These are phyloP conservation scores for Crocodylus rhombifer DNA, from an alignment of 2,797 vertebrate species.

Conservation along the genomic window DNA sequence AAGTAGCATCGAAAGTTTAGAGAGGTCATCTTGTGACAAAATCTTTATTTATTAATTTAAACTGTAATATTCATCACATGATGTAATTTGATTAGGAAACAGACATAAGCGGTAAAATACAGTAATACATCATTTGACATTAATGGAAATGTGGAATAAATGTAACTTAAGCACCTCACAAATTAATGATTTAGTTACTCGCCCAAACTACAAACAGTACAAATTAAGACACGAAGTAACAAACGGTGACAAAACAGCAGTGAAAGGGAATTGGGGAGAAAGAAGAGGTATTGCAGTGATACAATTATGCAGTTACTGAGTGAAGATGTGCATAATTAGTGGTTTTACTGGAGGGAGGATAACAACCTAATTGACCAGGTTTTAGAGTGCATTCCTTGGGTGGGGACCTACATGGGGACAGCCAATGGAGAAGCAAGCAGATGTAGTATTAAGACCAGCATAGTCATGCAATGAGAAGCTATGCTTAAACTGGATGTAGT, in stretches of 20 bases:
- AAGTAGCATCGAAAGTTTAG: no score
- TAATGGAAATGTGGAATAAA: no score
- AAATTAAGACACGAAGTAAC: not conserved
- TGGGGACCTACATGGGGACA: not conserved
- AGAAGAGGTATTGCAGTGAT: not conserved
- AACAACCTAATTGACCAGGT: not conserved
- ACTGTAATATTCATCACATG: no score
- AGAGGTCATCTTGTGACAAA: no score
- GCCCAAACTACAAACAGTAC: not conserved
- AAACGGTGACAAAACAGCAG: not conserved
- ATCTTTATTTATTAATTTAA: no score
- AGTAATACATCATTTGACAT: no score
- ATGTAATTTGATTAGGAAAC: no score
- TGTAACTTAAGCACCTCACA: no score
- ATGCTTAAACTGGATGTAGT: not conserved
- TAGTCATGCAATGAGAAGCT: not conserved
- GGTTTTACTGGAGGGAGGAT: not conserved
- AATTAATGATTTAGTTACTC: not conserved
- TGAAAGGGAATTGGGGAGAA: not conserved
- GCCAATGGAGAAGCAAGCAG: not conserved
- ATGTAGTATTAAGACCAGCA: not conserved
- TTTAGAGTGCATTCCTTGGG: not conserved
- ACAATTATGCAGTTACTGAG: not conserved
- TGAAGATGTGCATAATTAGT: not conserved
- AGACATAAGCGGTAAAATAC: no score